A percentile compares a stretch with the other conserved stretches of the same genome.
These are phyloP conservation scores for Agrochola litura DNA, from an alignment of 2,888 invertebrate genomes.

Conservation along the genomic window DNA sequence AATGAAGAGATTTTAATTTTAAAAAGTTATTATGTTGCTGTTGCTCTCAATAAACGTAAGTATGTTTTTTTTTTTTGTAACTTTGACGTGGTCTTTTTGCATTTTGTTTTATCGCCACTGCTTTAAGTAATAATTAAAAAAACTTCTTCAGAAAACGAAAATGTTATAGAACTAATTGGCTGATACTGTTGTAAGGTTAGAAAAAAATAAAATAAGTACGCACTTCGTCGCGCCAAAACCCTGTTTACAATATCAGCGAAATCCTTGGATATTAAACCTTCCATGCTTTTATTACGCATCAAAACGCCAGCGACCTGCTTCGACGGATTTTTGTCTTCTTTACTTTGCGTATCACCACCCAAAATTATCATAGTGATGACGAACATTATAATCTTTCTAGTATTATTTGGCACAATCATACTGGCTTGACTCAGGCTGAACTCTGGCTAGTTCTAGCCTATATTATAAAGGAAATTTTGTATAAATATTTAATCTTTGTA, in stretches of 20 bases:
- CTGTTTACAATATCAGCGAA: neutral
- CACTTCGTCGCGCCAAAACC: constrained; percentile 3
- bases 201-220: neutral
- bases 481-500: constrained; percentile 34
- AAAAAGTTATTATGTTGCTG: too few relatives aligned
- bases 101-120: neutral
- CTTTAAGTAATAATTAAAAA: neutral
- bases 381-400: neutral
- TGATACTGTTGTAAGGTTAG: neutral
- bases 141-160: neutral
- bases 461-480: neutral
- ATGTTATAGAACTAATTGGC: neutral
- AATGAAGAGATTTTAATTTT: neutral
- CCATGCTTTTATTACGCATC: constrained; percentile 25
- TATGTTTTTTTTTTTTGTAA: neutral
- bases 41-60: neutral
- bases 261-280: constrained; percentile 9
- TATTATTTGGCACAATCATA: constrained; percentile 17
- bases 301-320: neutral
- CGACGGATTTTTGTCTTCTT: neutral
- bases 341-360: neutral
- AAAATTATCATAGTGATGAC: constrained; percentile 2
- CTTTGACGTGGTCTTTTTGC: neutral
- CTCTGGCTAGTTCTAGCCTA: neutral
- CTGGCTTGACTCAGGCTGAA: neutral